Evolutionary conservation across 1,140 invertebrate species (phyloP).

Genomic region (Drosophila hydei): DNA sequence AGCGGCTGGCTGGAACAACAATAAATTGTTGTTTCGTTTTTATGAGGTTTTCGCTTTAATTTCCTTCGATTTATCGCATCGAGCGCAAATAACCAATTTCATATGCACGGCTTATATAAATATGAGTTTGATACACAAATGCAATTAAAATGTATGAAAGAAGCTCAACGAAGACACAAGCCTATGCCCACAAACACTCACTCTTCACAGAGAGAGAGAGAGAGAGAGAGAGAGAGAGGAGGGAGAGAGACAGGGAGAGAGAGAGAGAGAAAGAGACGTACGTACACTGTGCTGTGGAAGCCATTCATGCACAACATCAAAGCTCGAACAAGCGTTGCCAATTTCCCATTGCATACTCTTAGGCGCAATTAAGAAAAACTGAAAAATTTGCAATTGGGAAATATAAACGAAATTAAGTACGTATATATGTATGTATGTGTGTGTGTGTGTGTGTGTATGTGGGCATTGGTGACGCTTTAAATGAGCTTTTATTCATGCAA

Average conservation of each 20-base stretch:
- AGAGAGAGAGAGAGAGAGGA: no score
- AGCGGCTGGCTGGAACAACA: slow-evolving; percentile 58
- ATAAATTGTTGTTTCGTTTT: slow-evolving; percentile 64
- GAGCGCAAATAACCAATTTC: slow-evolving; percentile 48
- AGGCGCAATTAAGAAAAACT: slow-evolving; percentile 28
- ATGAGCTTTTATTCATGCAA: slow-evolving; percentile 61
- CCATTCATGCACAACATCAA: slow-evolving; percentile 80
- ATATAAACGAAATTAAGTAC: slow-evolving; percentile 72
- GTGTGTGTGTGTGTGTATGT: background rate
- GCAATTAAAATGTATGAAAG: slow-evolving; percentile 76
- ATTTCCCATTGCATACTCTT: slow-evolving; percentile 61
- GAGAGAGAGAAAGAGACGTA: background rate
- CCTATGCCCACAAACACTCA: background rate
- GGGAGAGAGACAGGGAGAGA: background rate
- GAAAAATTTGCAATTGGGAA: slow-evolving; percentile 62
- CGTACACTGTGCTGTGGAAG: slow-evolving; percentile 21
- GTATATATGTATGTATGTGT: slow-evolving; percentile 14
- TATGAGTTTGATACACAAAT: slow-evolving; percentile 80
- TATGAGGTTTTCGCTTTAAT: slow-evolving; percentile 78
- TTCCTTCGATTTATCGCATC: slow-evolving; percentile 77
- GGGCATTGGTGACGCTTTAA: slow-evolving; percentile 30
- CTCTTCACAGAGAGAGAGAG: no score
- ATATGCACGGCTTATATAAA: slow-evolving; percentile 52
- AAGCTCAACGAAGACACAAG: slow-evolving; percentile 47
- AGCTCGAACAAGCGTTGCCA: slow-evolving; percentile 46